Conservation (phyloP, 2,888 invertebrate species). For the Amphipyra berbera region DNA sequence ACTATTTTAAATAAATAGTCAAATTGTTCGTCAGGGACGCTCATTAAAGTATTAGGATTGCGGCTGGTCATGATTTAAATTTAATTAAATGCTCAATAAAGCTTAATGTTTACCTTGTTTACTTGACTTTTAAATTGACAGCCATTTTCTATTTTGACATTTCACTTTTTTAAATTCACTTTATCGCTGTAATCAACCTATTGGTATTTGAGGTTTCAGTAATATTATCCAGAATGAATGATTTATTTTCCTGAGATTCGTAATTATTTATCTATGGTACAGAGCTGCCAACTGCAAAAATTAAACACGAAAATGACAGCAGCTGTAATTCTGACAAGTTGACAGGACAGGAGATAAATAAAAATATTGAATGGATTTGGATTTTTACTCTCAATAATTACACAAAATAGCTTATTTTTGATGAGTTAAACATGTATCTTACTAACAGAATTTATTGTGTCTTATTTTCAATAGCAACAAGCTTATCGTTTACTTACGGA, state of each 20-base stretch:
- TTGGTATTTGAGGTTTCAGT: not conserved
- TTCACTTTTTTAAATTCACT: slow-evolving; percentile 18
- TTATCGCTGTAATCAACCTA: not conserved
- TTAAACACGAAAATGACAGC: not conserved
- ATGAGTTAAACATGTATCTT: slow-evolving; percentile 33
- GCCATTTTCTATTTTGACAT: slow-evolving; percentile 56
- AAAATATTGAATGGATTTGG: slow-evolving; percentile 14
- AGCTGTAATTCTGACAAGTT: not conserved
- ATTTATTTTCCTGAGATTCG: too few relatives aligned
- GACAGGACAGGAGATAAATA: slow-evolving; percentile 9
- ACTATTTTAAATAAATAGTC: slow-evolving; percentile 99
- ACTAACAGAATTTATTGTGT: slow-evolving; percentile 7
- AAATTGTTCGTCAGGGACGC: slow-evolving; percentile 94
- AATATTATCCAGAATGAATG: too few relatives aligned
- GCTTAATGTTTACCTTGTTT: slow-evolving; percentile 75
- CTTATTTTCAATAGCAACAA: slow-evolving; percentile 27
- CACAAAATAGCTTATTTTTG: not conserved
- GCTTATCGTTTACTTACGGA: slow-evolving; percentile 27
- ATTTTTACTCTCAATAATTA: not conserved
- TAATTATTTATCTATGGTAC: too few relatives aligned
- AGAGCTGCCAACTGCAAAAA: not conserved
- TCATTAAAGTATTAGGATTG: slow-evolving; percentile 94
- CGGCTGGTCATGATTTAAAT: slow-evolving; percentile 91
- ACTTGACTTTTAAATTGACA: slow-evolving; percentile 64
- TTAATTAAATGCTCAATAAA: slow-evolving; percentile 61